A percentile compares a stretch with the other conserved stretches of the same genome.
Conservation (phyloP, 2,113 vertebrate species). For the Equus quagga region DNA sequence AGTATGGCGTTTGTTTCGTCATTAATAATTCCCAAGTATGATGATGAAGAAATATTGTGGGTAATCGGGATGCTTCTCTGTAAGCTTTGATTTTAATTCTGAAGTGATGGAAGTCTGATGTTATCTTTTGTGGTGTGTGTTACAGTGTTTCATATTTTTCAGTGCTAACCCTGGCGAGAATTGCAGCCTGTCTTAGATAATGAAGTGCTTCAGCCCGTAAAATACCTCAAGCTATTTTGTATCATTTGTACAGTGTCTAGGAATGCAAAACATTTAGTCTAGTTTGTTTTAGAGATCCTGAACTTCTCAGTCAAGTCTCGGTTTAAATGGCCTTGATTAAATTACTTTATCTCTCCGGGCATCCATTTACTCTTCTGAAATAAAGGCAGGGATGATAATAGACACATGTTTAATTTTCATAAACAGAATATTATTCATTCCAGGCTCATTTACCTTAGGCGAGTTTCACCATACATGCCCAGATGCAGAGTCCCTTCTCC, state of each 20-base stretch:
- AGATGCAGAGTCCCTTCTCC: background rate
- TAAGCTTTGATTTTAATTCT: conserved; percentile 29
- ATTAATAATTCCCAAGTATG: background rate
- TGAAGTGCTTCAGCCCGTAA: conserved; percentile 34
- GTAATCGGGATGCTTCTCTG: background rate
- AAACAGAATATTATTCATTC: background rate
- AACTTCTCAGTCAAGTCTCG: background rate
- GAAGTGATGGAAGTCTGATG: background rate
- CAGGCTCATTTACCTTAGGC: background rate
- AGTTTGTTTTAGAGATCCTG: conserved; percentile 2
- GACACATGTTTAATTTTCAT: background rate
- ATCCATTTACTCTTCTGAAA: background rate
- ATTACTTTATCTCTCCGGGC: background rate
- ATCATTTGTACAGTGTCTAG: conserved; percentile 46
- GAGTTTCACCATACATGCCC: accelerated
- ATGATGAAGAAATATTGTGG: background rate
- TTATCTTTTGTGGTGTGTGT: background rate
- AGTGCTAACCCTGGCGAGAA: background rate
- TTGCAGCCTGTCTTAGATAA: conserved; percentile 19
- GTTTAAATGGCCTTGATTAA: conserved; percentile 26
- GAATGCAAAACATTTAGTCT: conserved; percentile 59
- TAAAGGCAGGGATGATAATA: background rate
- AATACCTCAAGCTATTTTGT: conserved; percentile 45
- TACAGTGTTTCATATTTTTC: conserved; percentile 39
- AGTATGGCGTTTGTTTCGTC: background rate